These are phyloP conservation scores for Caretta caretta DNA, from an alignment of 2,113 vertebrate genomes.

Conservation along the genomic window DNA sequence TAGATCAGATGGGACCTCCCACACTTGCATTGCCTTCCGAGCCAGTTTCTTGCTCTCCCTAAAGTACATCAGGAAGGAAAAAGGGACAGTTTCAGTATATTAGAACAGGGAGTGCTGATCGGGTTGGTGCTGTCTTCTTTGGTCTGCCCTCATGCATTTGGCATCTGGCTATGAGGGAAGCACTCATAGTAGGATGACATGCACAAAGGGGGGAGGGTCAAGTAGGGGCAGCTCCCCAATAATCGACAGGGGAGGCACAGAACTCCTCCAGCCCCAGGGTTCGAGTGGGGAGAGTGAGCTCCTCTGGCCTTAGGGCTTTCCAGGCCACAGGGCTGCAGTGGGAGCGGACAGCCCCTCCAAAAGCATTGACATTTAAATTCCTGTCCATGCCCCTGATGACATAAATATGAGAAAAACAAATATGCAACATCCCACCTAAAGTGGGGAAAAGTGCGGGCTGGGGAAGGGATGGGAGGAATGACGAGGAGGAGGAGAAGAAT, in stretches of 20 bases:
- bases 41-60: not conserved
- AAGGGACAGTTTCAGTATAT: not conserved
- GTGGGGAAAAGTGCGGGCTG: not conserved
- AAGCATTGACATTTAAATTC: too few species aligned
- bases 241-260: too few species aligned
- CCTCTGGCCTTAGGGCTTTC: too few species aligned
- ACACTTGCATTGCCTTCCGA: not conserved
- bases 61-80: not conserved
- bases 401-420: not conserved
- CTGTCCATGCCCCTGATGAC: not conserved
- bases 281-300: too few species aligned
- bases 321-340: too few species aligned
- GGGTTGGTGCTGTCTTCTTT: not conserved
- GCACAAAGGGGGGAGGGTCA: too few species aligned
- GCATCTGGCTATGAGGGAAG: not conserved
- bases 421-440: not conserved
- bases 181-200: not conserved
- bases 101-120: not conserved
- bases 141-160: not conserved
- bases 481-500: not conserved
- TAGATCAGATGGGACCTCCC: not conserved
- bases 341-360: too few species aligned
- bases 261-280: too few species aligned
- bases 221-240: too few species aligned
- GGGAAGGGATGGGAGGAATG: not conserved